Evolutionary conservation across 2,113 vertebrate species (phyloP), one percentile per base, ranked within the genome.

Genomic region (Centropus bengalensis): DNA sequence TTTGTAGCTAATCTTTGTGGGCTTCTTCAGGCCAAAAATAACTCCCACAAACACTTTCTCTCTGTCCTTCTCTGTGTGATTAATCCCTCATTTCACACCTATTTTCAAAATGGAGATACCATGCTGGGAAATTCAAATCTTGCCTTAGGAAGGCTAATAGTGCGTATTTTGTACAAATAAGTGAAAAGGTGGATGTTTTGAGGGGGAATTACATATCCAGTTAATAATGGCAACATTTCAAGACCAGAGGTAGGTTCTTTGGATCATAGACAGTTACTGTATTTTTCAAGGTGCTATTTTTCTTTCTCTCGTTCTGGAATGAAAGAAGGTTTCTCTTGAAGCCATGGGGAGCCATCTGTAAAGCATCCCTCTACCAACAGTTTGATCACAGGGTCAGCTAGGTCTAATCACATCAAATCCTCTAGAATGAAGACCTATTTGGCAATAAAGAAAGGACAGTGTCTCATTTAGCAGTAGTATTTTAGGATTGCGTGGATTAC

Each of bases 1-100:
- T 83, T 90, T 91, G 88, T 94, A 89, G 74, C 36, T 87, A 83
- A 95, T 88, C 71, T 88, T 90, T 82, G 77, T 56, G 81, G 91
- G 73, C 81, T 92, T 71, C 78, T 89, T 92, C 63, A 88, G 76
- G 82, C 93, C 90, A 93, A 95, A 96, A 93, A 93, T 90, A 94
- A 83, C 94, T 93, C 83, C 76, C 91, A 81, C 86, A 92, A 95
- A 94, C 80, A 95, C 88, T n/a, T 91, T 77, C 86, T 83, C 68
- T 77, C 71, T 88, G 60, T 77, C 76, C 33, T 88, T 92, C 47
- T 47, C 42, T 67, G 32, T 47, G 74, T 38, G 76, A 96, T 91
- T 80, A 93, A 82, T 77, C 51, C 47, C 42, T 83, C 88, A 81
- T 62, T 95, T 96, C 68, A 93, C 42, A 59, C 9, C 5, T 12